These are phyloP conservation scores for Dorcus parallelipipedus DNA, from an alignment of 2,888 invertebrate genomes.

Conservation along the genomic window DNA sequence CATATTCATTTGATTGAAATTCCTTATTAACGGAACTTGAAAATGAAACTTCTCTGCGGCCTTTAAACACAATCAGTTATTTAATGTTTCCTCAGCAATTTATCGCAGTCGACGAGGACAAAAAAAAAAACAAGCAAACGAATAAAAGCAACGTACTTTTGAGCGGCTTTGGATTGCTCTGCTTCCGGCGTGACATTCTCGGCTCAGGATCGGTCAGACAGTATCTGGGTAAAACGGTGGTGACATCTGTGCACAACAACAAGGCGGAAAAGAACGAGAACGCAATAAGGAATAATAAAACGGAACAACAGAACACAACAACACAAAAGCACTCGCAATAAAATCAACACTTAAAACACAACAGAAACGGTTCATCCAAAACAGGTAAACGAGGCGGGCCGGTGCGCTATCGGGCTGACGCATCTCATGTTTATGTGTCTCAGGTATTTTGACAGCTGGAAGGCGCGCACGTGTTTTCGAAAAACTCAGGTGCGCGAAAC, in stretches of 20 bases:
- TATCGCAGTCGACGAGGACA: too few relatives aligned
- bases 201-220: slow-evolving; percentile 11
- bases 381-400: not conserved
- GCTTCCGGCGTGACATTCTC: slow-evolving; percentile 89
- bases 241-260: slow-evolving; percentile 1
- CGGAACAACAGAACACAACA: slow-evolving; percentile 16
- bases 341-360: slow-evolving; percentile 12
- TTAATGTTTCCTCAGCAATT: too few relatives aligned
- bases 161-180: slow-evolving; percentile 92
- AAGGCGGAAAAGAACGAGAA: slow-evolving; percentile 23
- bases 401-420: not conserved
- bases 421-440: not conserved
- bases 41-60: too few relatives aligned
- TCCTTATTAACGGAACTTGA: too few relatives aligned
- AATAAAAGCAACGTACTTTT: slow-evolving; percentile 72
- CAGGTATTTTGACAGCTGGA: slow-evolving; percentile 1
- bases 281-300: slow-evolving; percentile 19
- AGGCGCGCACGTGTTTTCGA: not conserved
- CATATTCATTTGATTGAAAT: too few relatives aligned
- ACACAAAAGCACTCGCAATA: slow-evolving; percentile 12
- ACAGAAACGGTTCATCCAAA: slow-evolving; percentile 7
- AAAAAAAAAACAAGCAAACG: slow-evolving; percentile 14
- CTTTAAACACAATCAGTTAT: too few relatives aligned
- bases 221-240: not conserved
- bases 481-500: not conserved